Percentiles rank a stretch among this genome's conserved stretches.
Evolutionary conservation across 2,888 invertebrate species (phyloP).

Genomic region (Amphimallon solstitiale): DNA sequence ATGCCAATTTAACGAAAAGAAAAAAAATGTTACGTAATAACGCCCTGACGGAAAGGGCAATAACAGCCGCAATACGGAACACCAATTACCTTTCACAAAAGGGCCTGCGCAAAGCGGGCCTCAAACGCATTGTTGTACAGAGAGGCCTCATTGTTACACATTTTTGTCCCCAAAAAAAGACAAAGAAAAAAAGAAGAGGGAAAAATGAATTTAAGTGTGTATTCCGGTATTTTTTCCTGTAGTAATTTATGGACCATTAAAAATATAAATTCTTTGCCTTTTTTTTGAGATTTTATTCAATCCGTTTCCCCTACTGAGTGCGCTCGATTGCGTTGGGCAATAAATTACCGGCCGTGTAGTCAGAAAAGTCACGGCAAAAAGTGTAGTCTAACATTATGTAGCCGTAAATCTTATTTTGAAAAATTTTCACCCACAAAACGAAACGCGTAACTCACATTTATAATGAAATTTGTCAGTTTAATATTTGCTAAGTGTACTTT

Average conservation of each 20-base stretch:
- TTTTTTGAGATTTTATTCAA: constrained; percentile 37
- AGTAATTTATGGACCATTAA: constrained; percentile 40
- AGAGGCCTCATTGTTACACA: too few species aligned
- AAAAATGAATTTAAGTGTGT: constrained; percentile 21
- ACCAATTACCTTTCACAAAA: too few species aligned
- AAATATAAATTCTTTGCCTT: constrained; percentile 36
- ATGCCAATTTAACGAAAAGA: too few species aligned
- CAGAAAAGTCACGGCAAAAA: constrained; percentile 39
- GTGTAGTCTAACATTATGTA: constrained; percentile 40
- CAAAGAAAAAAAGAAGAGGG: too few species aligned
- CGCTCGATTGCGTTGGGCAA: constrained; percentile 37
- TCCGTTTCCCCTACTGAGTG: constrained; percentile 25
- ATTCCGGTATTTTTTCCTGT: constrained; percentile 18
- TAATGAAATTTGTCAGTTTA: constrained; percentile 34
- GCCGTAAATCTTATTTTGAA: constrained; percentile 40
- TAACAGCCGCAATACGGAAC: too few species aligned
- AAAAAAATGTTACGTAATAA: too few species aligned
- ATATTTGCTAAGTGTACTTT: constrained; percentile 18
- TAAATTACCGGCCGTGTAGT: constrained; percentile 38
- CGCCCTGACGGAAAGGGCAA: too few species aligned
- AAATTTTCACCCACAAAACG: constrained; percentile 37
- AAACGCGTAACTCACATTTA: constrained; percentile 35
- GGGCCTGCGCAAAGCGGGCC: too few species aligned
- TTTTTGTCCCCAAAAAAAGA: too few species aligned
- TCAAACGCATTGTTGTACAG: too few species aligned